phyloP scores from a whole-genome alignment of 1,140 invertebrate genomes.

The Polypedilum vanderplanki region DNA sequence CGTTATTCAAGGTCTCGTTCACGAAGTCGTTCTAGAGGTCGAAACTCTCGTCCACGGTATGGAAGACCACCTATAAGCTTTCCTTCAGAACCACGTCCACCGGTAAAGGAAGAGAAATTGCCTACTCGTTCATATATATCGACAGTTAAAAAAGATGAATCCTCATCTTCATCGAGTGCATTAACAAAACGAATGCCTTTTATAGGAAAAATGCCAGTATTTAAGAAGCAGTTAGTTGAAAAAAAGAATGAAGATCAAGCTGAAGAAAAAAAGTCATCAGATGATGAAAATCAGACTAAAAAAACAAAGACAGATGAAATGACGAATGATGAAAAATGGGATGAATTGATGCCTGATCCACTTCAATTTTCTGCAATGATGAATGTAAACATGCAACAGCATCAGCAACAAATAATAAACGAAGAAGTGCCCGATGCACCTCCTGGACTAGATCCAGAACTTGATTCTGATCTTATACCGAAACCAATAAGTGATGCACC shows the following conservation, averaged over 20 bases:
- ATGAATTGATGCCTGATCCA: constrained; percentile 44
- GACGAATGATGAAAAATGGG: constrained; percentile 37
- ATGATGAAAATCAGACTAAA: constrained; percentile 35
- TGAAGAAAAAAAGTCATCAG: constrained; percentile 34
- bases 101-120: constrained; percentile 31
- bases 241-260: constrained; percentile 31
- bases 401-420: constrained; percentile 34
- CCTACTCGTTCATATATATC: constrained; percentile 17
- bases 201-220: constrained; percentile 60
- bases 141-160: constrained; percentile 31
- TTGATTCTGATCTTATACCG: constrained; percentile 33
- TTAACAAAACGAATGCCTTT: constrained; percentile 55
- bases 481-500: constrained; percentile 34
- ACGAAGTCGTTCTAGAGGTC: constrained; percentile 30
- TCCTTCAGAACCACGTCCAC: constrained; percentile 40
- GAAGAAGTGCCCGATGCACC: constrained; percentile 21
- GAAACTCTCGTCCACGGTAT: constrained; percentile 32
- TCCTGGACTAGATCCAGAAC: constrained; percentile 41
- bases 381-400: constrained; percentile 38
- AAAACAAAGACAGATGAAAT: constrained; percentile 34
- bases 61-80: constrained; percentile 41
- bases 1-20: constrained; percentile 33
- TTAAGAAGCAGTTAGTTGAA: constrained; percentile 51
- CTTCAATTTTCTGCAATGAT: constrained; percentile 42
- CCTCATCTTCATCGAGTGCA: constrained; percentile 30